Conservation (phyloP, 1,140 invertebrate species). For the Zaprionus lachaisei region DNA sequence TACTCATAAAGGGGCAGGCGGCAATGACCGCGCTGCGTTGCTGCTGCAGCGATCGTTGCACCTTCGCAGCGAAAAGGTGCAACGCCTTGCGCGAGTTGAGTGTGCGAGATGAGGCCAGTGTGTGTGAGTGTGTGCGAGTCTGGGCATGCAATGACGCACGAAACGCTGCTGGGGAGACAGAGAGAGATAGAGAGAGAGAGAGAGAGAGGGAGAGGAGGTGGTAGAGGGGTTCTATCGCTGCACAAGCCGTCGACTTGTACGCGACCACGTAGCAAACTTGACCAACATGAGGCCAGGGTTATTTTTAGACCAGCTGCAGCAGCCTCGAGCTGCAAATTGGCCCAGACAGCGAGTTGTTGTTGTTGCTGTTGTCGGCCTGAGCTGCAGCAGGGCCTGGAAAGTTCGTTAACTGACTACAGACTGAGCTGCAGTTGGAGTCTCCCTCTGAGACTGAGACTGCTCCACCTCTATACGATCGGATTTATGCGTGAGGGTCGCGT, state of each 20-base stretch:
- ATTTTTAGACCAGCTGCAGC: slow-evolving; percentile 68
- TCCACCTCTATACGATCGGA: slow-evolving; percentile 51
- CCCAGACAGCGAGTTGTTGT: slow-evolving; percentile 42
- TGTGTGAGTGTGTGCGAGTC: slow-evolving; percentile 41
- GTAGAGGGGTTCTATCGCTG: not conserved
- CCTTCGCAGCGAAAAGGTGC: slow-evolving; percentile 71
- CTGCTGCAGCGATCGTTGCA: slow-evolving; percentile 69
- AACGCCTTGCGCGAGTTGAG: slow-evolving; percentile 60
- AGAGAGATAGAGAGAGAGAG: too few relatives aligned
- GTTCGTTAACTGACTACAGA: slow-evolving; percentile 66
- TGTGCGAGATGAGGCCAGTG: slow-evolving; percentile 39
- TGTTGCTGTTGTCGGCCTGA: not conserved
- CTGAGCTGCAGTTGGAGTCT: not conserved
- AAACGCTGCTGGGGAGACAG: slow-evolving; percentile 40
- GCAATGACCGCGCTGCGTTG: slow-evolving; percentile 39
- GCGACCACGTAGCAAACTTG: slow-evolving; percentile 53
- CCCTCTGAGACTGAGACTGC: not conserved
- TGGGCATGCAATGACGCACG: slow-evolving; percentile 77
- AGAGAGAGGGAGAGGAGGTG: not conserved
- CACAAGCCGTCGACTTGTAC: not conserved
- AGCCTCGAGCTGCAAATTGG: slow-evolving; percentile 41
- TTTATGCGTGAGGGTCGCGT: slow-evolving; percentile 72
- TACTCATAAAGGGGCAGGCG: slow-evolving; percentile 20
- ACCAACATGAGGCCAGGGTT: slow-evolving; percentile 72
- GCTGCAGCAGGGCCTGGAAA: slow-evolving; percentile 11